A percentile compares a stretch with the other conserved stretches of the same genome.
These are phyloP conservation scores for Nemapogon koenigi DNA, from an alignment of 2,888 invertebrate genomes.

Conservation along the genomic window DNA sequence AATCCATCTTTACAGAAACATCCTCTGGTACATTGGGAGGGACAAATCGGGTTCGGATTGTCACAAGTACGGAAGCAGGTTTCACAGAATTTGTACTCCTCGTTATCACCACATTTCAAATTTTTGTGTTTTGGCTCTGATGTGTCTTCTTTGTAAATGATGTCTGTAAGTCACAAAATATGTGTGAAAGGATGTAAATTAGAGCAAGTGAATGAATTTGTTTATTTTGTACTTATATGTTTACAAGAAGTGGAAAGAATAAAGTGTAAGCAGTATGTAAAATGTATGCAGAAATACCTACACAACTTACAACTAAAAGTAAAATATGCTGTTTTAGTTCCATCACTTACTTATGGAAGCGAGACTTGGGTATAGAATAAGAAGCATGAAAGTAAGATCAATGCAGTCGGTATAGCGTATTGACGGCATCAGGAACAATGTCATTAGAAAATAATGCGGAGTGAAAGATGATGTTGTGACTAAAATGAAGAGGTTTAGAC, in stretches of 20 bases:
- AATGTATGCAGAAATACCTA: too few species aligned
- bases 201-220: neutral
- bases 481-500: too few species aligned
- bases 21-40: constrained; percentile 37
- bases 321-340: too few species aligned
- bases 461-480: too few species aligned
- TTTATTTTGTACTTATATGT: neutral
- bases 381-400: too few species aligned
- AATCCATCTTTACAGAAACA: constrained; percentile 38
- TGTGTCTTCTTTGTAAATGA: constrained; percentile 25
- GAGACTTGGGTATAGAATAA: too few species aligned
- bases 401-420: too few species aligned
- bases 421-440: too few species aligned
- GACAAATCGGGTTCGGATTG: constrained; percentile 36
- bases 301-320: too few species aligned
- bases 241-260: too few species aligned
- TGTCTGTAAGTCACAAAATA: constrained; percentile 8
- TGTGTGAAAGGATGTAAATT: neutral
- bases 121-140: constrained; percentile 25
- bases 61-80: constrained; percentile 35
- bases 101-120: constrained; percentile 26
- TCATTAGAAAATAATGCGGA: too few species aligned
- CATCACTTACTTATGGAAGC: too few species aligned
- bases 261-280: constrained; percentile 1
- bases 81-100: constrained; percentile 41